These are phyloP conservation scores for Echinometra lucunter DNA, from an alignment of 53 echinoderm and acorn worm genomes.

Conservation along the genomic window DNA sequence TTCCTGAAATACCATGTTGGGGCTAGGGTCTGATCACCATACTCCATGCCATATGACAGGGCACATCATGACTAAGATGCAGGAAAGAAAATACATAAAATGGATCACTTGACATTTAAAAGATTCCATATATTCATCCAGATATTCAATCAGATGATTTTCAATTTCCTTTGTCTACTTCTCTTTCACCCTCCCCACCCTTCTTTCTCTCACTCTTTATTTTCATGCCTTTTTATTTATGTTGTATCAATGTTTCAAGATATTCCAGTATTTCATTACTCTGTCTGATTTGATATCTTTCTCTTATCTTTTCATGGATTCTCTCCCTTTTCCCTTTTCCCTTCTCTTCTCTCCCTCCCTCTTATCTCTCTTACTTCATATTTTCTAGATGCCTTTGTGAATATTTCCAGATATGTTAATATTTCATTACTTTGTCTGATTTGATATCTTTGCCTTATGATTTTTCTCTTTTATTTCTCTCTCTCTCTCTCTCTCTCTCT, in stretches of 20 bases:
- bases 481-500: no score
- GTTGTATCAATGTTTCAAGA: neutral
- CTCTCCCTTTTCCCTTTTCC: neutral
- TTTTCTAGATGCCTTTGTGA: neutral
- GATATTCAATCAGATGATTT: neutral
- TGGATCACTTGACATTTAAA: neutral
- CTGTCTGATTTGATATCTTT: neutral
- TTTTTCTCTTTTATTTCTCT: no score
- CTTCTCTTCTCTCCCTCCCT: neutral
- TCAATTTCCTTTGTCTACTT: neutral
- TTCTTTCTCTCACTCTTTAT: neutral
- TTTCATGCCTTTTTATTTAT: neutral
- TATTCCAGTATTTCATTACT: constrained; percentile 27
- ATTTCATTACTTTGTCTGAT: no score
- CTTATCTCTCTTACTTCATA: neutral
- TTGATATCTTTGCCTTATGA: no score
- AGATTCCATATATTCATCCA: neutral
- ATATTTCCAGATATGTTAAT: neutral
- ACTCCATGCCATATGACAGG: neutral
- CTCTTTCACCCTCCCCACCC: neutral
- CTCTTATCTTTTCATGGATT: neutral
- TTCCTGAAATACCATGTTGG: neutral
- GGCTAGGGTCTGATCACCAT: neutral
- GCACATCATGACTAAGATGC: neutral
- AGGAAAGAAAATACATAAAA: no score